phyloP scores from a whole-genome alignment of 2,797 vertebrate species.

The Thunnus albacares region DNA sequence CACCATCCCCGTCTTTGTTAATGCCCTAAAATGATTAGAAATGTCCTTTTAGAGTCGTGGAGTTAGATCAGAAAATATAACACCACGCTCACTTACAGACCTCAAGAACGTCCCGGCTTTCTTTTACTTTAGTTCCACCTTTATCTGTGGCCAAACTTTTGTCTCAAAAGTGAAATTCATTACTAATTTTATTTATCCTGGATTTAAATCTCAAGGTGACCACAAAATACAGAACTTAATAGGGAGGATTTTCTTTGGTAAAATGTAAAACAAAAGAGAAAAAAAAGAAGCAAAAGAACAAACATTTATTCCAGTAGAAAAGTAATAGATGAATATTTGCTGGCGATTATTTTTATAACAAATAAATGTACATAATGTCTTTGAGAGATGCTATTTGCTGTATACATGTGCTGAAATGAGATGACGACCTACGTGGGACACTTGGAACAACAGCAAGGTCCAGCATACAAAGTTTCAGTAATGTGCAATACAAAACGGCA shows the following conservation, averaged over 20 bases:
- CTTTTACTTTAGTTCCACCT: background rate
- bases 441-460: slow-evolving; percentile 65
- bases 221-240: slow-evolving; percentile 42
- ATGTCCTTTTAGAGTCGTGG: slow-evolving; percentile 23
- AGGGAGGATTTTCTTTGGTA: slow-evolving; percentile 57
- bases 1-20: slow-evolving; percentile 28
- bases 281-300: slow-evolving; percentile 54
- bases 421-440: slow-evolving; percentile 50
- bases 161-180: slow-evolving; percentile 49
- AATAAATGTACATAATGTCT: slow-evolving; percentile 81
- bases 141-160: slow-evolving; percentile 38
- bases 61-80: slow-evolving; percentile 18
- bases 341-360: slow-evolving; percentile 82
- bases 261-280: slow-evolving; percentile 45
- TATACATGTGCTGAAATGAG: slow-evolving; percentile 71
- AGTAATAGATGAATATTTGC: slow-evolving; percentile 72
- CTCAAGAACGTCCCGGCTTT: slow-evolving; percentile 24
- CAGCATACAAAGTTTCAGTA: slow-evolving; percentile 81
- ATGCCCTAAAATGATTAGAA: background rate
- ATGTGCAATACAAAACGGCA: slow-evolving; percentile 93
- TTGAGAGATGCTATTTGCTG: slow-evolving; percentile 80
- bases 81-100: slow-evolving; percentile 20
- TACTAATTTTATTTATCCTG: slow-evolving; percentile 36
- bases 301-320: slow-evolving; percentile 73
- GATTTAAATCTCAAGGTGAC: slow-evolving; percentile 53